Evolutionary conservation across 2,113 vertebrate species (phyloP), one percentile per base, ranked within the genome.

Genomic region (Galbula dea): DNA sequence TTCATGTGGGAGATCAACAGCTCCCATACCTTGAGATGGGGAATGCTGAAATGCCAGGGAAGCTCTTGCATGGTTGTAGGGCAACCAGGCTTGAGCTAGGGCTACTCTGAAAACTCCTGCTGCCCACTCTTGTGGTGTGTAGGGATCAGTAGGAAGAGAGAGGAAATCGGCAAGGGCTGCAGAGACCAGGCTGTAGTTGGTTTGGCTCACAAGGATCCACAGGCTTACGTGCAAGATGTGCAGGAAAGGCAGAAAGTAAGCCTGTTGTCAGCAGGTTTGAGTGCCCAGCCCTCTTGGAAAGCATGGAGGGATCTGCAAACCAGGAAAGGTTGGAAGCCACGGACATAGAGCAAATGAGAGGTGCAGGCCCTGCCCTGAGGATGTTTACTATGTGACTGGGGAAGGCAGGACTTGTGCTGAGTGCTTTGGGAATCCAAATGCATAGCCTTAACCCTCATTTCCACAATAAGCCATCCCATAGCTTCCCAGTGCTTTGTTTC

Each of bases 1-100:
- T 94, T 92, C 95, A 95, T 80, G 91, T 86, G 95, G 87, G 95
- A 96, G 93, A 94, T 87, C 95, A 96, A 93, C 95, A 96, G 94
- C 93, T 95, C 87, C 94, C 78, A 63, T 95, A 94, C 87, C 85
- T 95, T 95, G 87, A 89, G 89, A 95, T 59, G 72, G 79, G 93
- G 89, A 91, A 80, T 1, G n/a, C 93, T 78, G 57, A 93, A 92
- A 88, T 88, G 83, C 83, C 52, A 71, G 83, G 87, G 89, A 91
- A 85, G 82, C 51, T 87, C 51, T 87, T n/a, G n/a, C n/a, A n/a
- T n/a, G n/a, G n/a, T n/a, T n/a, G n/a, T n/a, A 84, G 91, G 81
- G 34, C 86, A 92, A 41, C 62, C 29, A 73, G 41, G 13, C 2
- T 0, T 0, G n/a, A 84, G 72, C 79, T 79, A 15, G 37, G 78